Percentiles rank a stretch among this genome's conserved stretches.
These are phyloP conservation scores for Sandelia bainsii DNA, from an alignment of 2,797 vertebrate species.

Conservation along the genomic window DNA sequence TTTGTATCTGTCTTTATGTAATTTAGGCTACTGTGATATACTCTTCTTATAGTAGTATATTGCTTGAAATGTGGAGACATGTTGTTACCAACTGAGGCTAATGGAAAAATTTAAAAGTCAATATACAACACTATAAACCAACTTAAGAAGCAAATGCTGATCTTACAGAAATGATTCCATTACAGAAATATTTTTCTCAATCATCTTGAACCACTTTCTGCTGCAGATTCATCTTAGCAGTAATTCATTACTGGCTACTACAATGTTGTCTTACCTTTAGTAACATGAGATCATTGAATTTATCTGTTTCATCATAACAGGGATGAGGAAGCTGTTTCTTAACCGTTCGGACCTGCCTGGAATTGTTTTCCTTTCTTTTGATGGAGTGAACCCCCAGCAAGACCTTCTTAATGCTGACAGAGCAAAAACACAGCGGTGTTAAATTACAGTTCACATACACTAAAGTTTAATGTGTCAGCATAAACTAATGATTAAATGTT, in stretches of 20 bases:
- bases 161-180: neutral
- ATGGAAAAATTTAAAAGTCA: no score
- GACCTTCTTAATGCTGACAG: conserved; percentile 47
- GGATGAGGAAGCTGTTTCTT: conserved; percentile 36
- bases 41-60: no score
- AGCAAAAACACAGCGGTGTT: neutral
- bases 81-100: no score
- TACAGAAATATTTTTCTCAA: neutral
- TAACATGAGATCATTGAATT: conserved; percentile 75
- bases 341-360: conserved; percentile 46
- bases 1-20: no score
- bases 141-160: neutral
- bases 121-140: neutral
- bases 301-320: neutral
- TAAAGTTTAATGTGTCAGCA: neutral
- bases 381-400: conserved; percentile 74
- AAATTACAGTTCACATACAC: neutral
- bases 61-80: no score
- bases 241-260: neutral
- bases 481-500: no score
- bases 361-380: conserved; percentile 18
- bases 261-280: conserved; percentile 69
- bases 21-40: no score
- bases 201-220: neutral
- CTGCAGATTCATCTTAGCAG: neutral